Base-by-base conservation (phyloP, 1,140 invertebrate genomes). In the Sycophila sp. region DNA sequence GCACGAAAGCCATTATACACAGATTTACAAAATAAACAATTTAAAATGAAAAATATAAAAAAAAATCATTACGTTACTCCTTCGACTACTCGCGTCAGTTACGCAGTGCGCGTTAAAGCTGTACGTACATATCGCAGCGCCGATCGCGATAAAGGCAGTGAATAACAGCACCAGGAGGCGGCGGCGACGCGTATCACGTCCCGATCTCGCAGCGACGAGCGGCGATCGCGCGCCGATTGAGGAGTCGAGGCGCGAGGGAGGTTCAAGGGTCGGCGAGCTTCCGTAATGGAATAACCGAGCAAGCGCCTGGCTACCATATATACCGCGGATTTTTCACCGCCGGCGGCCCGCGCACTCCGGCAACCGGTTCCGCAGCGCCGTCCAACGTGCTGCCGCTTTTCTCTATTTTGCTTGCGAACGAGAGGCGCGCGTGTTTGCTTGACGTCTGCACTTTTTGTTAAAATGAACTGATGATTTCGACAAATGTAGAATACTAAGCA, bases 341-440 rank as follows among this genome's bases (percentile, higher is more conserved):
- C 24, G 59, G 28, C 28, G 40, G 1, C 10, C 60, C 30, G 60
- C 28, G 19, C n/a, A n/a, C n/a, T 0, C n/a, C 60, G 13, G 62
- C 49, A 53, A 65, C 62, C 62, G 62, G 62, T 65, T 65, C 30
- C 15, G n/a, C 62, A 40, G 6, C 22, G 47, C 2, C 40, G 62
- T 28, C 24, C 19, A 22, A 56, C 53, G 53, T 30, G 26, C 13
- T 30, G 51, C 51, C n/a, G 28, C 28, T 30, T 30, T 30, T 53
- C 19, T 30, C 26, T 53, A 5, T 51, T 7, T 6, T 15, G 2
- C 15, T 42, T n/a, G 7, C 7, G n/a, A n/a, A 5, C 40, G 40
- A 40, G 38, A 8, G 38, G 6, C 36, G 17, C 40, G 15, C 40
- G n/a, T 17, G 15, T 42, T 42, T 42, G 17, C 40, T 42, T 42